Conservation (phyloP, 2,888 invertebrate genomes). For the Acanthosepion pharaonis region DNA sequence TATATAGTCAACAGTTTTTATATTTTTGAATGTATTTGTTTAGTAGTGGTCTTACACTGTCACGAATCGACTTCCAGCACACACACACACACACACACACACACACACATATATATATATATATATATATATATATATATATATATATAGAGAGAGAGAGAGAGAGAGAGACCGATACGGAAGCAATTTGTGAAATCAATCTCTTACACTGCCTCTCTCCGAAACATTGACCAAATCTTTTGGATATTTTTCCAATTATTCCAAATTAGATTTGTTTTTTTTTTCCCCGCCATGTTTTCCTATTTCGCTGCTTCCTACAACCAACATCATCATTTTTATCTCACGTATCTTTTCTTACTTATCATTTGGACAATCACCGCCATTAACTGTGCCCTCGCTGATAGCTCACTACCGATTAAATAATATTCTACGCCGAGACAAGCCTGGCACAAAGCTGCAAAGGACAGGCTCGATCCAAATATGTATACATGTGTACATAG, state of each 20-base stretch:
- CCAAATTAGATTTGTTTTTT: background rate
- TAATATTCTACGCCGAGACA: background rate
- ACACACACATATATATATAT: background rate
- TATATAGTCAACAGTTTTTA: no score
- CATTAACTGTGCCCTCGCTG: background rate
- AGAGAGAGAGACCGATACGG: background rate
- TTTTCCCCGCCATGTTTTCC: background rate
- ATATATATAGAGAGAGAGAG: no score
- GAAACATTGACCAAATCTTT: background rate
- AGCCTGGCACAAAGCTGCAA: background rate
- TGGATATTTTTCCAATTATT: background rate
- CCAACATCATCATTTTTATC: background rate
- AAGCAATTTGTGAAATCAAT: background rate
- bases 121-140: no score
- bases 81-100: no score
- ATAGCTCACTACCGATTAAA: background rate
- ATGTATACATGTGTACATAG: no score
- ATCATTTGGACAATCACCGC: background rate
- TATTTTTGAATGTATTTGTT: no score
- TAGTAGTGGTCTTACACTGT: no score
- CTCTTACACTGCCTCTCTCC: background rate
- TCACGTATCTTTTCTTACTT: background rate
- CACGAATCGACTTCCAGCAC: no score
- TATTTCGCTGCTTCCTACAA: background rate
- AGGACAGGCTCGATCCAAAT: no score